Percentiles rank a stretch among this genome's conserved stretches.
Evolutionary conservation across 2,888 invertebrate species (phyloP).

Genomic region (Agrochola litura): DNA sequence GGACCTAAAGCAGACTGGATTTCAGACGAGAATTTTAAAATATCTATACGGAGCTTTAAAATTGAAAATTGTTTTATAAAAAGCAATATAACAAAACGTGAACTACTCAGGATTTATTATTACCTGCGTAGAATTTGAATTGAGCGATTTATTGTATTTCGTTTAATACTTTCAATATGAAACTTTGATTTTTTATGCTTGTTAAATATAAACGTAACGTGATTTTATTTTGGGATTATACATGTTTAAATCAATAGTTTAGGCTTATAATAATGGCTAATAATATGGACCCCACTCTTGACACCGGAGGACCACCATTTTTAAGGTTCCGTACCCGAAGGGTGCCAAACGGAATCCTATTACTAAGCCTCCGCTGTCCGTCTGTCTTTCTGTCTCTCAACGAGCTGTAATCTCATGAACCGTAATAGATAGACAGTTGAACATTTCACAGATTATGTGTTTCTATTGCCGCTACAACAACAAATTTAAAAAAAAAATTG

Average conservation of each 20-base stretch:
- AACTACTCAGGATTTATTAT: slow-evolving; percentile 65
- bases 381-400: too few relatives aligned
- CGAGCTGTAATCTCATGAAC: too few relatives aligned
- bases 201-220: background rate
- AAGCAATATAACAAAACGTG: slow-evolving; percentile 74
- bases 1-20: slow-evolving; percentile 90
- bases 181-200: background rate
- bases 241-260: background rate
- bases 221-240: background rate
- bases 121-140: slow-evolving; percentile 59
- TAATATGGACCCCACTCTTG: background rate
- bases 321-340: too few relatives aligned
- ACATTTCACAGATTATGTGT: too few relatives aligned
- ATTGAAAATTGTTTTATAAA: slow-evolving; percentile 86
- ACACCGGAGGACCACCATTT: background rate
- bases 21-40: slow-evolving; percentile 89
- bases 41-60: slow-evolving; percentile 85
- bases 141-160: slow-evolving; percentile 6
- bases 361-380: too few relatives aligned
- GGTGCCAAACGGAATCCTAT: too few relatives aligned
- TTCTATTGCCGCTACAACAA: too few relatives aligned
- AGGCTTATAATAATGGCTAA: background rate
- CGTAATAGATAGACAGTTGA: too few relatives aligned
- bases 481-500: too few relatives aligned
- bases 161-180: background rate